Conservation (phyloP, 1,140 invertebrate genomes). For the honey bee (Apis mellifera) region Amel_HAv3.1 CM009939.2:3854501-3855000, state of each 20-base stretch:
- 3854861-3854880: not conserved
- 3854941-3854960: not conserved
- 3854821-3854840: not conserved
- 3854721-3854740: not conserved
- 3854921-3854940: not conserved
- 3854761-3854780: slow-evolving; percentile 41
- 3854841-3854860: not conserved
- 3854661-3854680: slow-evolving; percentile 30
- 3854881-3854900: not conserved
- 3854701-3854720: slow-evolving; percentile 38
- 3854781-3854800: slow-evolving; percentile 30
- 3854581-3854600: slow-evolving; percentile 62
- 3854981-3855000: too few species aligned
- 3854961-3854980: too few species aligned
- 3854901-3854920: not conserved
- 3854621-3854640: slow-evolving; percentile 1
- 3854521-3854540: slow-evolving; percentile 71
- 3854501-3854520: slow-evolving; percentile 75
- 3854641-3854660: not conserved
- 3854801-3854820: not conserved
- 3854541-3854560: slow-evolving; percentile 62
- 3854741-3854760: slow-evolving; percentile 24
- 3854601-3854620: not conserved
- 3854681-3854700: slow-evolving; percentile 56
- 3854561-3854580: slow-evolving; percentile 74